Evolutionary conservation across 2,113 vertebrate genomes (phyloP).

Genomic region (Pholis gunnellus): DNA sequence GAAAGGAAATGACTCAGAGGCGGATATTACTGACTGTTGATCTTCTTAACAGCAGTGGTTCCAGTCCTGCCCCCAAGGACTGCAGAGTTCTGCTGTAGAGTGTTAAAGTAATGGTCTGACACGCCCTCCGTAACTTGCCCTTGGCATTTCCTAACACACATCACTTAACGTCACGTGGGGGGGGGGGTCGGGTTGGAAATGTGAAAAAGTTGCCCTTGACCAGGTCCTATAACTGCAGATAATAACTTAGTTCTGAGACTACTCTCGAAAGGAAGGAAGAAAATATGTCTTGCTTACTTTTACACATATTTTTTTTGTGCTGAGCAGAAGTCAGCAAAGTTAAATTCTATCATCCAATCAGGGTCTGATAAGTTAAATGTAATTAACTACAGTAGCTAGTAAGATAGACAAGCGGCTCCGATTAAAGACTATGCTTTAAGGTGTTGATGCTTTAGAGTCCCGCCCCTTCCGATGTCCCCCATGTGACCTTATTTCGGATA

Average conservation of each 20-base stretch:
- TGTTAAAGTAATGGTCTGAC: not conserved
- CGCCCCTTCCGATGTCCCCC: no score
- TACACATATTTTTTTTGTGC: no score
- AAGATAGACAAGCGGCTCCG: not conserved
- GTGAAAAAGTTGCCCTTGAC: not conserved
- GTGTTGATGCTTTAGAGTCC: not conserved
- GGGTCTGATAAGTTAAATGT: not conserved
- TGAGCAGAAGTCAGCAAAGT: not conserved
- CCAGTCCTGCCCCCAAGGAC: slow-evolving; percentile 6
- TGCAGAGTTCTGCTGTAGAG: not conserved
- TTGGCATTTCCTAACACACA: not conserved
- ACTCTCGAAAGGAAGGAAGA: not conserved
- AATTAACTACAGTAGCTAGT: no score
- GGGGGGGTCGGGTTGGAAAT: not conserved
- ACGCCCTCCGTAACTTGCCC: not conserved
- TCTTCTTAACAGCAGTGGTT: slow-evolving; percentile 24
- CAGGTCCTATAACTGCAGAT: not conserved
- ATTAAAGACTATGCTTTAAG: no score
- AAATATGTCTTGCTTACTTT: not conserved
- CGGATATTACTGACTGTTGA: not conserved
- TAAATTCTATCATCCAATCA: not conserved
- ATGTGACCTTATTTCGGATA: no score
- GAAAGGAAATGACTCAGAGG: slow-evolving; percentile 9
- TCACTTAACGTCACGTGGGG: not conserved
- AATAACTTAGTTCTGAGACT: not conserved